phyloP scores from a whole-genome alignment of 2,113 vertebrate genomes.

The Serilophus lunatus region DNA sequence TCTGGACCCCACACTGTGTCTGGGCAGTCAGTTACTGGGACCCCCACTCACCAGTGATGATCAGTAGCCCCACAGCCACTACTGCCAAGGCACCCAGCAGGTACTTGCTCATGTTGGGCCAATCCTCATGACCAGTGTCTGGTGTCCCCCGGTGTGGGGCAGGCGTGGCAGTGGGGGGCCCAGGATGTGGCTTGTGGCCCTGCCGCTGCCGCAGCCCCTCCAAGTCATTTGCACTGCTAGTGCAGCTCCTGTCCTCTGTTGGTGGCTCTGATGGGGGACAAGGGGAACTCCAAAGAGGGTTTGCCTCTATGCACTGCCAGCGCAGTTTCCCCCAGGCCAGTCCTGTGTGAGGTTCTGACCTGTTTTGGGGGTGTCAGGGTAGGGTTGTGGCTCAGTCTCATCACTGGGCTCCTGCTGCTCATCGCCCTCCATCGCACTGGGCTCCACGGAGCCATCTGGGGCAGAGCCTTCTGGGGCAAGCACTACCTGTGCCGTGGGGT shows the following conservation, averaged over 20 bases:
- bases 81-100: constrained; percentile 81
- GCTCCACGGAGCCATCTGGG: rapidly evolving
- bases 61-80: constrained; percentile 78
- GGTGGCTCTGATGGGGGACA: not conserved
- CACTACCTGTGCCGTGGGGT: rapidly evolving
- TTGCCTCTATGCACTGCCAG: not conserved
- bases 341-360: not conserved
- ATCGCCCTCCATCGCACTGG: rapidly evolving
- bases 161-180: rapidly evolving
- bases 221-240: constrained; percentile 42
- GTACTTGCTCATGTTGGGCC: constrained; percentile 79
- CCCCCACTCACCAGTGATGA: constrained; percentile 77
- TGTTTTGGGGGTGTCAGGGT: not conserved
- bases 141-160: not conserved
- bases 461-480: rapidly evolving
- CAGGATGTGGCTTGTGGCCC: not conserved
- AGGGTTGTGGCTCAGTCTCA: not conserved
- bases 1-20: not conserved
- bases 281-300: not conserved
- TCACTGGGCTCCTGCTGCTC: not conserved
- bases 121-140: constrained; percentile 15
- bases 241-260: not conserved
- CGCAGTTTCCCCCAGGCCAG: rapidly evolving
- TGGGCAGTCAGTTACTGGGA: not conserved
- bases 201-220: constrained; percentile 58